A percentile compares a stretch with the other conserved stretches of the same genome.
These are phyloP conservation scores for Campylorhamphus procurvoides DNA, from an alignment of 2,113 vertebrate genomes.

Conservation along the genomic window DNA sequence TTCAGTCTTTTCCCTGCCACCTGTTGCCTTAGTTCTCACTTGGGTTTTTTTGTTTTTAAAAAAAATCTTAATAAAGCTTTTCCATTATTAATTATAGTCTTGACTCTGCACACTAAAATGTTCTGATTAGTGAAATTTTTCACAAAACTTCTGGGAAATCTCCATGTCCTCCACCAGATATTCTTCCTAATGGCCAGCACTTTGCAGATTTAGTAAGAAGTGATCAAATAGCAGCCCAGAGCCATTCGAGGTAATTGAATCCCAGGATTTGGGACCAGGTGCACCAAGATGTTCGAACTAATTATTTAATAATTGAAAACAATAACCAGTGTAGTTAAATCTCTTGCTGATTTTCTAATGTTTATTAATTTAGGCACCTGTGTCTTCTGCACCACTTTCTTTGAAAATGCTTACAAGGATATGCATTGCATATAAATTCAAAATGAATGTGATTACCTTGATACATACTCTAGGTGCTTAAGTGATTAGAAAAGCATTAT, in stretches of 20 bases:
- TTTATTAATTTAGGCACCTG: constrained; percentile 87
- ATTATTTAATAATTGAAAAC: constrained; percentile 87
- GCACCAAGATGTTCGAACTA: constrained; percentile 76
- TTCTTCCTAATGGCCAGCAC: constrained; percentile 31
- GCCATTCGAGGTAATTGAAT: constrained; percentile 64
- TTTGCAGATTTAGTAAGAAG: constrained; percentile 59
- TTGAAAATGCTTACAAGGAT: constrained; percentile 69
- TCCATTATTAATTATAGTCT: constrained; percentile 51
- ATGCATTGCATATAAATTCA: constrained; percentile 70
- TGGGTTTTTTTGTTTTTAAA: background rate
- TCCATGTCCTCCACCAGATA: constrained; percentile 23
- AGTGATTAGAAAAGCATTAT: constrained; percentile 73
- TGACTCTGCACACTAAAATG: constrained; percentile 24
- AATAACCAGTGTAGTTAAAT: constrained; percentile 81
- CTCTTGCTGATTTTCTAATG: constrained; percentile 82
- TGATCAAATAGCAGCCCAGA: constrained; percentile 63
- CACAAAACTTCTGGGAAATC: constrained; percentile 65
- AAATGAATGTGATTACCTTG: constrained; percentile 71
- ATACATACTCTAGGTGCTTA: constrained; percentile 57
- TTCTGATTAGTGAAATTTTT: constrained; percentile 66
- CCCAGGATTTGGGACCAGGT: constrained; percentile 76
- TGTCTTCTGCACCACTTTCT: constrained; percentile 72
- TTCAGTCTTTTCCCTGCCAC: background rate
- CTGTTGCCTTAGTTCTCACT: background rate
- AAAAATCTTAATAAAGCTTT: constrained; percentile 42